These are phyloP conservation scores for Acromyrmex charruanus DNA, from an alignment of 1,140 invertebrate genomes.

Conservation along the genomic window DNA sequence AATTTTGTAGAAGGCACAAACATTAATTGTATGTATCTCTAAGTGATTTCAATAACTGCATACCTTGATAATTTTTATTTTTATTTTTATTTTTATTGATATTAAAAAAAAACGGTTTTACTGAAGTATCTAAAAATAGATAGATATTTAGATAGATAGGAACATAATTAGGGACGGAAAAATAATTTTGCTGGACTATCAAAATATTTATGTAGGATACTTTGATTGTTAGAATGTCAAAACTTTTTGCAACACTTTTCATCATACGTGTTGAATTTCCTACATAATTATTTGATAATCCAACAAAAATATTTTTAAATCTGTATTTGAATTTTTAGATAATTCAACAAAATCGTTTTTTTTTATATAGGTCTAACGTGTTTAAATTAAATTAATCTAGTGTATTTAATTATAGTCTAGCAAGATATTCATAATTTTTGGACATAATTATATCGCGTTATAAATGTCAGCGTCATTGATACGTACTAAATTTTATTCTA, in stretches of 20 bases:
- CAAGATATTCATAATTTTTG: not conserved
- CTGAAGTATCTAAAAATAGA: too few relatives aligned
- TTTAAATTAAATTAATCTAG: not conserved
- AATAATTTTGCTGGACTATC: too few relatives aligned
- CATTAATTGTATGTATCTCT: not conserved
- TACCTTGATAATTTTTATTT: not conserved
- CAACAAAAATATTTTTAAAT: too few relatives aligned
- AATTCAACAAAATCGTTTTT: too few relatives aligned
- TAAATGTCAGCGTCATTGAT: constrained; percentile 13
- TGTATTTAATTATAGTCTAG: not conserved
- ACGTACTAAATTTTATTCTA: constrained; percentile 31
- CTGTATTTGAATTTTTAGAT: too few relatives aligned
- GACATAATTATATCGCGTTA: constrained; percentile 15
- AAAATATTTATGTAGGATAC: too few relatives aligned
- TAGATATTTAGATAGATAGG: too few relatives aligned
- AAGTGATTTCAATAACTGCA: not conserved
- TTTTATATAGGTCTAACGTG: not conserved
- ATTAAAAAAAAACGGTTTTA: not conserved
- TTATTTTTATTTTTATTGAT: not conserved
- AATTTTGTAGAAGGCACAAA: not conserved
- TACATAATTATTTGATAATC: too few relatives aligned
- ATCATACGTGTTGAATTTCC: too few relatives aligned
- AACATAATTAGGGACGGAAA: too few relatives aligned
- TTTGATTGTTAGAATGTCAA: too few relatives aligned
- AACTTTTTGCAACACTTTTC: too few relatives aligned